phyloP scores from a whole-genome alignment of 2,888 invertebrate genomes.

The Pollenia amentaria region DNA sequence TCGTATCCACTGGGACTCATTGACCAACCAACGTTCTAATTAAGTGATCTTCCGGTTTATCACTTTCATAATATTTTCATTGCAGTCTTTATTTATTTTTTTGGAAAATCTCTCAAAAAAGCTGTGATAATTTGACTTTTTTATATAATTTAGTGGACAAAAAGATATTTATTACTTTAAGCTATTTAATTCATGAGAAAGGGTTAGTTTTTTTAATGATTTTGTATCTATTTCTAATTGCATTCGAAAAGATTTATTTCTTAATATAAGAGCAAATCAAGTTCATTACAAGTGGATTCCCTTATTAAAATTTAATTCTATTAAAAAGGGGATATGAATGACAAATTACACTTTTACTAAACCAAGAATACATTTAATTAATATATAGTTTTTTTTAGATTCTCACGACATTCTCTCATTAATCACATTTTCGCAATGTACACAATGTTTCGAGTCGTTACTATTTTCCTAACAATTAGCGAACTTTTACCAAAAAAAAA shows the following conservation, averaged over 20 bases:
- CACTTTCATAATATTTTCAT: slow-evolving; percentile 75
- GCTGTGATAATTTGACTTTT: slow-evolving; percentile 81
- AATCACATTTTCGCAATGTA: too few relatives aligned
- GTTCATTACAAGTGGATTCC: slow-evolving; percentile 24
- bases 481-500: too few relatives aligned
- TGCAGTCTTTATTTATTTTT: slow-evolving; percentile 66
- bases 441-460: too few relatives aligned
- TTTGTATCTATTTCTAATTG: neutral
- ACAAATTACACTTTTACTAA: neutral
- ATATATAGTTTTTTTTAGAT: too few relatives aligned
- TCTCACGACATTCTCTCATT: too few relatives aligned
- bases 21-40: slow-evolving; percentile 79
- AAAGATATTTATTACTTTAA: slow-evolving; percentile 79
- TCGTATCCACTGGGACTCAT: slow-evolving; percentile 51
- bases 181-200: slow-evolving; percentile 27
- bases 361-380: too few relatives aligned
- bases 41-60: slow-evolving; percentile 82
- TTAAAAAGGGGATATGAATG: neutral
- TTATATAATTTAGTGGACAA: slow-evolving; percentile 78
- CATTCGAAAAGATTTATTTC: slow-evolving; percentile 20
- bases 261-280: neutral
- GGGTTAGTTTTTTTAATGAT: slow-evolving; percentile 33
- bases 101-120: neutral
- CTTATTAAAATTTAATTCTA: slow-evolving; percentile 7
- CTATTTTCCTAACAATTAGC: too few relatives aligned